These are phyloP conservation scores for Fragum whitleyi DNA, from an alignment of 2,888 invertebrate species.

Conservation along the genomic window DNA sequence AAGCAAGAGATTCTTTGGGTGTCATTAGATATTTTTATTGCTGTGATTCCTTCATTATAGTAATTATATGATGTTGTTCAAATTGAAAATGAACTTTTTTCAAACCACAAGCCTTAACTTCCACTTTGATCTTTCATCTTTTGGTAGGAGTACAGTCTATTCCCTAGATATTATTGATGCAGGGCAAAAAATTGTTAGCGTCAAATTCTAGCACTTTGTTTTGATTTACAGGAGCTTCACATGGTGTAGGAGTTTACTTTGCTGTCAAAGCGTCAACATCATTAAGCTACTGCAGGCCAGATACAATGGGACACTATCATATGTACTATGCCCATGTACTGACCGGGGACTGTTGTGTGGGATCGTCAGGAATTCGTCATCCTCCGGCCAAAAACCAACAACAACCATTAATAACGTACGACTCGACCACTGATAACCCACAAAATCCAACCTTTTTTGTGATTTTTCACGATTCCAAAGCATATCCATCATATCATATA, in stretches of 20 bases:
- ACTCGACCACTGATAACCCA: conserved; percentile 52
- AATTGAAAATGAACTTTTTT: too few relatives aligned
- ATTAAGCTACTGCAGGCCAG: conserved; percentile 34
- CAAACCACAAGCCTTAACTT: too few relatives aligned
- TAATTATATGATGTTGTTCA: too few relatives aligned
- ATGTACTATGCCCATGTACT: conserved; percentile 48
- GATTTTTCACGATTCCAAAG: conserved; percentile 57
- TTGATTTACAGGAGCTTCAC: conserved; percentile 36
- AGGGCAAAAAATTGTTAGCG: too few relatives aligned
- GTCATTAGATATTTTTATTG: too few relatives aligned
- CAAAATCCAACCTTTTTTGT: conserved; percentile 46
- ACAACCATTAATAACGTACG: conserved; percentile 15
- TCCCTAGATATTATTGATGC: too few relatives aligned
- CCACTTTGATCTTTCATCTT: too few relatives aligned
- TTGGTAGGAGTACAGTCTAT: too few relatives aligned
- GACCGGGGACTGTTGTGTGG: conserved; percentile 46
- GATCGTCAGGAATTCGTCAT: neutral
- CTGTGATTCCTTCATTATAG: too few relatives aligned
- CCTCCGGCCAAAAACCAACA: conserved; percentile 28
- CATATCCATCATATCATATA: conserved; percentile 46
- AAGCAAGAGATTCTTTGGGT: too few relatives aligned
- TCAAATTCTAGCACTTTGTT: too few relatives aligned
- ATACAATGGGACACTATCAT: conserved; percentile 34
- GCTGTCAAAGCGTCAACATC: conserved; percentile 39
- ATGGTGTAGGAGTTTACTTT: conserved; percentile 50